Conservation (phyloP, 2,113 vertebrate species). For the Anolis sagrei region DNA sequence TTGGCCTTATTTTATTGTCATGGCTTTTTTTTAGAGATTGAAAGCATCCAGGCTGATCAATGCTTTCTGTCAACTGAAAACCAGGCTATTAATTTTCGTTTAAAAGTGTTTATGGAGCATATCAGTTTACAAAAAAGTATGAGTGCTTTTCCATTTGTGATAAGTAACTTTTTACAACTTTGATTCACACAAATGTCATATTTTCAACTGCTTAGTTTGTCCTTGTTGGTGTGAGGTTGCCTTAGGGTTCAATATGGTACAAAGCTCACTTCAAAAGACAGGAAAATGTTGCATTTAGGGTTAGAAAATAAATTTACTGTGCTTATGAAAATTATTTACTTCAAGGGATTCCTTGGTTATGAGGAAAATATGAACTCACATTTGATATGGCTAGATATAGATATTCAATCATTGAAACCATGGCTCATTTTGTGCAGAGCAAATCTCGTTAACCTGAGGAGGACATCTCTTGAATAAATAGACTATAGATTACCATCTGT, state of each 20-base stretch:
- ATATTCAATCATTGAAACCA: background rate
- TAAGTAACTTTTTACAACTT: background rate
- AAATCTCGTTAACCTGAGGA: background rate
- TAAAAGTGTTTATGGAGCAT: background rate
- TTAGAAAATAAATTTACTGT: slow-evolving; percentile 24
- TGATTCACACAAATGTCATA: background rate
- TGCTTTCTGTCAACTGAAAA: background rate
- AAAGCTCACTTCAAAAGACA: slow-evolving; percentile 25
- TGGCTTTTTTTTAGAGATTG: background rate
- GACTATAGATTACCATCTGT: background rate
- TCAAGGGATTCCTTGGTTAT: slow-evolving; percentile 21
- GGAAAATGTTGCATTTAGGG: slow-evolving; percentile 8
- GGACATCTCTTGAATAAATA: background rate
- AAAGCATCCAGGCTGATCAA: background rate
- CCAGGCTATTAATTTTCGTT: background rate
- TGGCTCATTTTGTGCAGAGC: background rate
- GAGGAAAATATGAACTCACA: background rate
- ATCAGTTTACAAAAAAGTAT: background rate
- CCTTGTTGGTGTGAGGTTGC: background rate
- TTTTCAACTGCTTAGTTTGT: slow-evolving; percentile 8
- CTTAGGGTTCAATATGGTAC: background rate
- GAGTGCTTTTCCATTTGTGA: background rate
- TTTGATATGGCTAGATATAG: background rate
- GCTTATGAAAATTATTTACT: slow-evolving; percentile 38
- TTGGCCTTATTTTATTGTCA: background rate